Conservation (phyloP, 2,797 vertebrate species). For the Cercopithecus diana region DNA sequence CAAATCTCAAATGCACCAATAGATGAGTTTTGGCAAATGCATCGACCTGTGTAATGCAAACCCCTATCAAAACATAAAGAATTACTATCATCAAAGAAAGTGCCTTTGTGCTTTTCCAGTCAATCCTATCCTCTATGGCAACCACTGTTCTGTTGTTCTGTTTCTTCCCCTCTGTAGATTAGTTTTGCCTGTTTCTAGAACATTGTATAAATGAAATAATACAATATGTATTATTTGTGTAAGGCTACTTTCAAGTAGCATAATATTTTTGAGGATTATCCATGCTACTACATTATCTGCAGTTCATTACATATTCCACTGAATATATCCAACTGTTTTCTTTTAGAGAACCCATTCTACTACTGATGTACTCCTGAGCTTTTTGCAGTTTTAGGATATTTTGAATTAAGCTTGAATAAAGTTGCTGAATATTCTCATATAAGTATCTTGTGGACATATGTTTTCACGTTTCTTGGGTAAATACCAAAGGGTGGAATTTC, state of each 20-base stretch:
- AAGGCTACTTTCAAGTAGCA: not conserved
- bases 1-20: not conserved
- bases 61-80: not conserved
- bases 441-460: not conserved
- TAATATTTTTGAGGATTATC: not conserved
- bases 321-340: not conserved
- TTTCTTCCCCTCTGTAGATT: not conserved
- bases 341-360: not conserved
- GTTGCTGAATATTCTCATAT: not conserved
- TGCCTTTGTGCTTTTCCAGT: not conserved
- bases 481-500: conserved; percentile 1
- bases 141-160: not conserved
- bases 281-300: not conserved
- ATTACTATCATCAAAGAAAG: not conserved
- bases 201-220: not conserved
- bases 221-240: not conserved
- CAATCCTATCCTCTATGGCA: not conserved
- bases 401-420: not conserved
- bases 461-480: not conserved
- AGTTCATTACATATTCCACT: not conserved
- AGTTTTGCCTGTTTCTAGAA: not conserved
- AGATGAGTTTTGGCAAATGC: not conserved
- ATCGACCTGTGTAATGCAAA: not conserved
- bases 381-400: not conserved
- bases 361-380: not conserved